A percentile compares a stretch with the other conserved stretches of the same genome.
Conservation (phyloP, 2,888 invertebrate species). For the Cheilosia grossa region DNA sequence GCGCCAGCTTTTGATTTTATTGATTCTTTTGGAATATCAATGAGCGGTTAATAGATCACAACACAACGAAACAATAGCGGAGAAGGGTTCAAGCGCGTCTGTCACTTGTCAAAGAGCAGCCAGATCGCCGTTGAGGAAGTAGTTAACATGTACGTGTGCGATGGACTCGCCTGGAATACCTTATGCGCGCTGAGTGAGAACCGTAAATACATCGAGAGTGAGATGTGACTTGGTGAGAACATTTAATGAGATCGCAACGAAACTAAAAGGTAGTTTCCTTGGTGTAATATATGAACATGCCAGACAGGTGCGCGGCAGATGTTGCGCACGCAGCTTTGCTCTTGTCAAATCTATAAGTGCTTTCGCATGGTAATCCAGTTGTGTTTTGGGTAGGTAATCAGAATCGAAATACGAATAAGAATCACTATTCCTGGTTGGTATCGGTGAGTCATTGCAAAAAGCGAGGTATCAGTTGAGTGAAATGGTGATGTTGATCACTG, state of each 20-base stretch:
- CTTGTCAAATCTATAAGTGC: slow-evolving; percentile 19
- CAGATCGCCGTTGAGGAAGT: slow-evolving; percentile 53
- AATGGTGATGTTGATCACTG: slow-evolving; percentile 26
- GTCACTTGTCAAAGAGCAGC: slow-evolving; percentile 56
- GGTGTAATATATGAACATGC: slow-evolving; percentile 23
- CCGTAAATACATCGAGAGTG: background rate
- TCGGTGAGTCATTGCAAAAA: slow-evolving; percentile 51
- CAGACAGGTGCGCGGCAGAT: slow-evolving; percentile 56
- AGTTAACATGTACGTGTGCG: slow-evolving; percentile 47
- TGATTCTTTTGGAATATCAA: slow-evolving; percentile 24
- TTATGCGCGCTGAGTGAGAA: slow-evolving; percentile 6
- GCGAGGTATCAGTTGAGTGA: slow-evolving; percentile 14
- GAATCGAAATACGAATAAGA: slow-evolving; percentile 5
- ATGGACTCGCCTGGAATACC: slow-evolving; percentile 48
- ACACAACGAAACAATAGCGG: background rate
- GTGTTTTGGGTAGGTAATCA: slow-evolving; percentile 8
- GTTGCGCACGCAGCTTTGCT: slow-evolving; percentile 10
- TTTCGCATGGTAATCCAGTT: slow-evolving; percentile 24
- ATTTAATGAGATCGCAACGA: slow-evolving; percentile 39
- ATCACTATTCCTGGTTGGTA: slow-evolving; percentile 50
- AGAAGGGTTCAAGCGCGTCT: slow-evolving; percentile 26
- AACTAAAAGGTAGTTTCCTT: slow-evolving; percentile 56
- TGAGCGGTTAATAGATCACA: slow-evolving; percentile 52
- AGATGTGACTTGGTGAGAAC: slow-evolving; percentile 9
- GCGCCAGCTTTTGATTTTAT: slow-evolving; percentile 29